These are phyloP conservation scores for Pemphigus obesinymphae DNA, from an alignment of 1,140 invertebrate species.

Conservation along the genomic window DNA sequence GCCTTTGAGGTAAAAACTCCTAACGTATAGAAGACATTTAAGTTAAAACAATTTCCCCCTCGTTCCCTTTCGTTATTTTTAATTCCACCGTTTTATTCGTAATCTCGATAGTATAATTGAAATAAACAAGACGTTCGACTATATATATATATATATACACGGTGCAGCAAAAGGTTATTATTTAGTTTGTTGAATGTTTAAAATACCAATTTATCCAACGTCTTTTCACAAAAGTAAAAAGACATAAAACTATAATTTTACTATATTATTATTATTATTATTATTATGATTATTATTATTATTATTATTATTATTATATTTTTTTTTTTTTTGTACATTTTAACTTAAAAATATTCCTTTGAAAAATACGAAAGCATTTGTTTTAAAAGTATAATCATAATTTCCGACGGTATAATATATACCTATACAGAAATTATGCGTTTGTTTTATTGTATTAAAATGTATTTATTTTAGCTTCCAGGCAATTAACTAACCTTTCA, in stretches of 20 bases:
- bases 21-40: background rate
- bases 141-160: too few species aligned
- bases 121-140: constrained; percentile 5
- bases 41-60: background rate
- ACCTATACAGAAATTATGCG: too few species aligned
- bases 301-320: too few species aligned
- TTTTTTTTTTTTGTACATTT: background rate
- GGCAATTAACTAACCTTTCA: background rate
- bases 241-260: background rate
- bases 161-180: background rate
- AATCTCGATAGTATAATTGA: constrained; percentile 5
- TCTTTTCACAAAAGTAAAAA: background rate
- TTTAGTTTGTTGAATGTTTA: background rate
- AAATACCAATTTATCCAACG: background rate
- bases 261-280: background rate
- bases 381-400: constrained; percentile 1
- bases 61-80: too few species aligned
- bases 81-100: background rate
- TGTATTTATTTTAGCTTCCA: background rate
- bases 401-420: background rate
- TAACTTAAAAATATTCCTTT: background rate
- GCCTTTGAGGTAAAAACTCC: background rate
- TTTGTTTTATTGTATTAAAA: background rate
- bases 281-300: too few species aligned
- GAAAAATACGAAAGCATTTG: background rate